Conservation (phyloP, 2,113 vertebrate species). For the Ginglymostoma cirratum region DNA sequence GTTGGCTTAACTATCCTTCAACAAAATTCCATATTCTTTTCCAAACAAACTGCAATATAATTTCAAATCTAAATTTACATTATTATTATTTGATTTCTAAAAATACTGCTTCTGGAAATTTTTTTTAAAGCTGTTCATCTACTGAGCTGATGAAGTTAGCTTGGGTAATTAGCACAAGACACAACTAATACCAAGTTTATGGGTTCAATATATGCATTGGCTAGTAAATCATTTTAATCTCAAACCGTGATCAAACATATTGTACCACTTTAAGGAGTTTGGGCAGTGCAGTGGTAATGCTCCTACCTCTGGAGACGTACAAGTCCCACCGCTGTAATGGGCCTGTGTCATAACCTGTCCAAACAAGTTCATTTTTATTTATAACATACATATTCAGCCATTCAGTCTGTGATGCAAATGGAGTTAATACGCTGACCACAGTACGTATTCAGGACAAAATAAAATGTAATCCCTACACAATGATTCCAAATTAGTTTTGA, state of each 20-base stretch:
- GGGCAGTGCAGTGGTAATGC: no score
- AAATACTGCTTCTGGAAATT: background rate
- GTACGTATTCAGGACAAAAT: background rate
- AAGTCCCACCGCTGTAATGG: no score
- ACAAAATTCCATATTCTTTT: background rate
- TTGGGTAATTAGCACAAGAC: no score
- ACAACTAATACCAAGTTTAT: no score
- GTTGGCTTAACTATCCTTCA: background rate
- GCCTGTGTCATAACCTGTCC: no score
- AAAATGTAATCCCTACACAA: background rate
- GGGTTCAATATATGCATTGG: no score
- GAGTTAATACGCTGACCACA: background rate
- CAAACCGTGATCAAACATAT: no score
- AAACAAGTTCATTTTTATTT: no score
- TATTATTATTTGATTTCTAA: background rate
- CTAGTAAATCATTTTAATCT: no score
- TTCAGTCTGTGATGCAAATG: background rate
- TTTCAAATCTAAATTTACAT: background rate
- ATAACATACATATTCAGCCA: background rate
- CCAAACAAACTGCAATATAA: background rate
- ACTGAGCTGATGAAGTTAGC: no score
- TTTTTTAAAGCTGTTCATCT: background rate
- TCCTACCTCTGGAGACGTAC: no score
- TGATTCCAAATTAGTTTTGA: background rate
- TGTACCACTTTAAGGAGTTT: no score